phyloP scores from a whole-genome alignment of 2,888 invertebrate species.

The Scrobipalpa costella region DNA sequence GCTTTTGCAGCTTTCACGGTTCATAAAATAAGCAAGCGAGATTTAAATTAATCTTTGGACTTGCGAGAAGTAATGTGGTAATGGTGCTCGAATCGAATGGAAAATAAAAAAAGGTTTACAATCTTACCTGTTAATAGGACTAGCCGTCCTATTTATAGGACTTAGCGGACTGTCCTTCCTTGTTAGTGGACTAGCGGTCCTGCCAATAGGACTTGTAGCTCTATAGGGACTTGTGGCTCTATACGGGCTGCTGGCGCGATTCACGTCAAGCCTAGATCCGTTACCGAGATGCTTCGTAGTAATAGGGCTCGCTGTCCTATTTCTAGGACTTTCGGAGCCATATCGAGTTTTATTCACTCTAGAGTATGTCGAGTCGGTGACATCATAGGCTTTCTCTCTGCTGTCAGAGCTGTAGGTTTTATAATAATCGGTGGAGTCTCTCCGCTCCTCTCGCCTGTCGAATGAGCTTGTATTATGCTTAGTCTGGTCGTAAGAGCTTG shows the following conservation, averaged over 20 bases:
- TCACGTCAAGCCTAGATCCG: slow-evolving; percentile 73
- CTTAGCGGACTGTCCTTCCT: slow-evolving; percentile 77
- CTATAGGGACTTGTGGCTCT: slow-evolving; percentile 65
- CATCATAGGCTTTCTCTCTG: slow-evolving; percentile 71
- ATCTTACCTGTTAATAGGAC: neutral
- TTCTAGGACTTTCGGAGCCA: slow-evolving; percentile 72
- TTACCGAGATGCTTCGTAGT: slow-evolving; percentile 78
- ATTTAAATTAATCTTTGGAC: neutral
- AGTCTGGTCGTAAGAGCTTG: slow-evolving; percentile 58
- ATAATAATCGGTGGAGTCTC: slow-evolving; percentile 72
- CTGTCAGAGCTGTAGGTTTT: slow-evolving; percentile 66
- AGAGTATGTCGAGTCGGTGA: slow-evolving; percentile 71
- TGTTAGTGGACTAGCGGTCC: slow-evolving; percentile 78
- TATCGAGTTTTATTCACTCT: slow-evolving; percentile 67
- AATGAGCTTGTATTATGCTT: slow-evolving; percentile 63
- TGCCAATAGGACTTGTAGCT: slow-evolving; percentile 73
- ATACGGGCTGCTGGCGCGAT: slow-evolving; percentile 70
- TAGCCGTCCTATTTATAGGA: slow-evolving; percentile 73
- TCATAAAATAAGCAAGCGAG: too few relatives aligned
- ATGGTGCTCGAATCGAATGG: too few relatives aligned
- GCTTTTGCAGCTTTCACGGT: neutral
- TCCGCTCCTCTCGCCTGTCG: slow-evolving; percentile 71
- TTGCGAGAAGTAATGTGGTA: too few relatives aligned
- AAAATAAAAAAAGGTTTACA: too few relatives aligned
- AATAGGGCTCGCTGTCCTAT: slow-evolving; percentile 75